Evolutionary conservation across 1,140 invertebrate genomes (phyloP), one percentile per base, ranked within the genome.

Genomic region (Manduca sexta): DNA sequence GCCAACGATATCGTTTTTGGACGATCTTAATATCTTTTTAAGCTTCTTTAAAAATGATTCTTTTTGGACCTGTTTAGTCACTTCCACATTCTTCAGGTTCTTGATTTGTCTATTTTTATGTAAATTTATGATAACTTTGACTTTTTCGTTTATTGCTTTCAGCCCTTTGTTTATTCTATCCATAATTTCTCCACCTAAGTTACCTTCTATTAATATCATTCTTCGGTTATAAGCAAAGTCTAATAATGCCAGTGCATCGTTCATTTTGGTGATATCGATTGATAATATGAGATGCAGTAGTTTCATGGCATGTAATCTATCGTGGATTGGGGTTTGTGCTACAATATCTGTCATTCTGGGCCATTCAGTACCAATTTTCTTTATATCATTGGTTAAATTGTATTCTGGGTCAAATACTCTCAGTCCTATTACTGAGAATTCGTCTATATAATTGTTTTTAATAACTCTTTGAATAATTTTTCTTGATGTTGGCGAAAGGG

Each of bases 41-140:
- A 81, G 50, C 49, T 63, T 60, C 39, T 69, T 65, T 16, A 81
- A 49, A 16, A 78, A 60, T 1, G 68, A 69, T 31, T 43, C 40
- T 12, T 54, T 69, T 42, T 62, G 60, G 14, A 30, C 26, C 13
- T 60, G 26, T 4, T 16, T 38, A 16, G 1, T 13, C 5, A 43
- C 10, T 21, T 18, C 11, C 31, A 30, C 18, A 15, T 30, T 26
- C 45, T 35, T 45, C 8, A 5, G 4, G 21, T 5, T 5, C 21
- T n/a, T n/a, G n/a, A 26, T 8, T 26, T 26, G 21, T 26, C 21
- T 26, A 2, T 18, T 18, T 35, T 34, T 43, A 38, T 64, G 50
- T 41, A 49, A n/a, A 38, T 56, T 55, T 44, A 60, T 46, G 10
- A 60, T 59, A 45, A 58, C 34, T 44, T 60, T 34, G 1, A 64